Percentiles rank a stretch among this genome's conserved stretches.
Conservation (phyloP, 2,888 invertebrate species). For the Leptogaster cylindrica region DNA sequence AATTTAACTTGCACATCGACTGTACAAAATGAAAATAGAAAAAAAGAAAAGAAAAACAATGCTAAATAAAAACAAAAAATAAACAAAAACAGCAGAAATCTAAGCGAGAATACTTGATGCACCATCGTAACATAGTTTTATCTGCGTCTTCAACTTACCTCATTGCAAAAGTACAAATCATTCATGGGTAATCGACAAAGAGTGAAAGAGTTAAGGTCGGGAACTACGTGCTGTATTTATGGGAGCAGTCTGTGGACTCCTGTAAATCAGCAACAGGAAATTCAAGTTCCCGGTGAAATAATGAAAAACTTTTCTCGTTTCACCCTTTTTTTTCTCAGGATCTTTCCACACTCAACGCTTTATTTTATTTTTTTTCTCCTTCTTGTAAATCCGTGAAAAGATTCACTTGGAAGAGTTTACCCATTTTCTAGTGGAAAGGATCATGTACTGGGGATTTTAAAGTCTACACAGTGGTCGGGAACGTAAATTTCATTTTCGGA, state of each 20-base stretch:
- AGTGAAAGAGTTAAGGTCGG: constrained; percentile 25
- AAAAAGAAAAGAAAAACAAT: no score
- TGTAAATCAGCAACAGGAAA: constrained; percentile 36
- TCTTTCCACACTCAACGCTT: background rate
- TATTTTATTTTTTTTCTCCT: constrained; percentile 15
- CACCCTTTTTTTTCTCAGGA: constrained; percentile 26
- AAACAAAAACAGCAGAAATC: no score
- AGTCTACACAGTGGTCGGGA: no score
- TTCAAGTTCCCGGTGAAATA: constrained; percentile 24
- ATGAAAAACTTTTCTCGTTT: constrained; percentile 36
- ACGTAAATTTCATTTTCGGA: constrained; percentile 16
- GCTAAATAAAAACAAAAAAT: no score
- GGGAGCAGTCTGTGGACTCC: constrained; percentile 3
- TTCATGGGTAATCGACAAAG: constrained; percentile 34
- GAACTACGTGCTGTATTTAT: constrained; percentile 30
- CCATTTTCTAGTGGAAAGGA: no score
- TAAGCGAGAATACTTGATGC: no score
- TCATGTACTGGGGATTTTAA: no score
- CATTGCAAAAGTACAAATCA: constrained; percentile 35
- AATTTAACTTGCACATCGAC: constrained; percentile 24
- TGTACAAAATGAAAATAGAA: constrained; percentile 6
- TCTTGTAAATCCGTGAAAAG: constrained; percentile 17
- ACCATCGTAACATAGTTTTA: constrained; percentile 21
- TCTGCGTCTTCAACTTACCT: constrained; percentile 11
- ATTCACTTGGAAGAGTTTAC: constrained; percentile 22